A percentile compares a stretch with the other conserved stretches of the same genome.
These are phyloP conservation scores for Pristionchus maxplancki DNA, from an alignment of 2,888 invertebrate genomes.

Conservation along the genomic window DNA sequence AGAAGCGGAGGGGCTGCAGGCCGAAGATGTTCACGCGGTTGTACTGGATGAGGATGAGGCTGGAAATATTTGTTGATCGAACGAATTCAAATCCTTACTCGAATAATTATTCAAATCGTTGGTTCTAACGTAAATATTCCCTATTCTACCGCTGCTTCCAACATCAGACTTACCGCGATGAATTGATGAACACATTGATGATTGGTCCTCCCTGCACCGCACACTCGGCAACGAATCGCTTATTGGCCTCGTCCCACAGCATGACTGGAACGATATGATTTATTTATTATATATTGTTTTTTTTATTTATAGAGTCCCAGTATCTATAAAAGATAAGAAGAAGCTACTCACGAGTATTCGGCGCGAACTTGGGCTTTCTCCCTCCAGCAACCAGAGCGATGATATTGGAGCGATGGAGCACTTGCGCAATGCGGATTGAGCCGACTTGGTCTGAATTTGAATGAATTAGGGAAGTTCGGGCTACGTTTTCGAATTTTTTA, in stretches of 20 bases:
- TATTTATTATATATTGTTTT: neutral
- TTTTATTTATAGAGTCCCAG: neutral
- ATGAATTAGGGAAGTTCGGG: too few relatives aligned
- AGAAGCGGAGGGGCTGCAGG: slow-evolving; percentile 5
- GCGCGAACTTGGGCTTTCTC: slow-evolving; percentile 31
- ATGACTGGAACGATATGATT: slow-evolving; percentile 77
- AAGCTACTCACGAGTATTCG: slow-evolving; percentile 32
- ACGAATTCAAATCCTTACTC: neutral
- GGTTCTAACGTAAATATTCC: too few relatives aligned
- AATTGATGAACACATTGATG: slow-evolving; percentile 57
- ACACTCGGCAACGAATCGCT: slow-evolving; percentile 70
- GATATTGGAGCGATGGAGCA: slow-evolving; percentile 89
- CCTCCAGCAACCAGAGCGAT: slow-evolving; percentile 89
- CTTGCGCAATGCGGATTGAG: slow-evolving; percentile 88
- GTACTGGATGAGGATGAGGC: slow-evolving; percentile 25
- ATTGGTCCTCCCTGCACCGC: slow-evolving; percentile 76
- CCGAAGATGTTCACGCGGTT: slow-evolving; percentile 45
- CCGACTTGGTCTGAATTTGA: slow-evolving; percentile 84
- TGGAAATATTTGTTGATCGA: slow-evolving; percentile 49
- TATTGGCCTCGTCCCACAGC: slow-evolving; percentile 86
- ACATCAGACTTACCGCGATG: slow-evolving; percentile 39
- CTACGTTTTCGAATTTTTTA: too few relatives aligned
- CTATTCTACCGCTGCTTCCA: too few relatives aligned
- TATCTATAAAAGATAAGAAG: neutral
- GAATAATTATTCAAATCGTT: too few relatives aligned